Evolutionary conservation across 2,797 vertebrate genomes (phyloP), one percentile per base, ranked within the genome.

Genomic region (Paramormyrops hopkinsi): DNA sequence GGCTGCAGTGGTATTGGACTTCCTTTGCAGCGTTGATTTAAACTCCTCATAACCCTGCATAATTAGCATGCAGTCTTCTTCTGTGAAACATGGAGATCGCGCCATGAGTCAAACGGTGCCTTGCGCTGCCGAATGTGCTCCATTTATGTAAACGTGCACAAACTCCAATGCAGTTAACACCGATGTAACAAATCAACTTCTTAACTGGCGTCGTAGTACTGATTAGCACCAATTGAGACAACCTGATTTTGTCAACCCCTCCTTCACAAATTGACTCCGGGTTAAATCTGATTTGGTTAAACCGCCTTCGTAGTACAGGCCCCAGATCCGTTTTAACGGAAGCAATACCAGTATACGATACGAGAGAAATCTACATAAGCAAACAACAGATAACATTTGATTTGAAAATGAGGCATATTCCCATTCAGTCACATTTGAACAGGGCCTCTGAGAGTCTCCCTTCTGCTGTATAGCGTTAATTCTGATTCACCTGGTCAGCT

Each of bases 401-500:
- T 14, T 33, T 37, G 65, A 73, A 73, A 73, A 73, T 17, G 65
- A 73, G 65, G 37, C 73, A 79, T 1, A 44, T 9, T 7, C 73
- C 6, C 73, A 46, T 46, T 79, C 73, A 46, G 73, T 37, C 65
- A 37, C 65, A 46, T 19, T 46, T 46, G 41, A 44, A 79, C 17
- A 41, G 41, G 46, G 73, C 12, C 12, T 79, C 73, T 53, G 51
- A 79, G 73, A 17, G 37, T 79, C 17, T 79, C 73, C 73, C 14
- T 44, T 19, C 17, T 79, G 2, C 25, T 44, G 73, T 79, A n/a
- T 8, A 8, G 17, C 3, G 17, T 46, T 46, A 73, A 79, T 9
- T 41, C 73, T 79, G 33, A 6, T 29, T 90, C 92, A 97, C 97
- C 97, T 95, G 90, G 95, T 96, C 88, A 96, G 91, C 56, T 96